Percentiles rank a stretch among this genome's conserved stretches.
phyloP scores from a whole-genome alignment of 2,113 vertebrate genomes.

The Meleagris gallopavo region DNA sequence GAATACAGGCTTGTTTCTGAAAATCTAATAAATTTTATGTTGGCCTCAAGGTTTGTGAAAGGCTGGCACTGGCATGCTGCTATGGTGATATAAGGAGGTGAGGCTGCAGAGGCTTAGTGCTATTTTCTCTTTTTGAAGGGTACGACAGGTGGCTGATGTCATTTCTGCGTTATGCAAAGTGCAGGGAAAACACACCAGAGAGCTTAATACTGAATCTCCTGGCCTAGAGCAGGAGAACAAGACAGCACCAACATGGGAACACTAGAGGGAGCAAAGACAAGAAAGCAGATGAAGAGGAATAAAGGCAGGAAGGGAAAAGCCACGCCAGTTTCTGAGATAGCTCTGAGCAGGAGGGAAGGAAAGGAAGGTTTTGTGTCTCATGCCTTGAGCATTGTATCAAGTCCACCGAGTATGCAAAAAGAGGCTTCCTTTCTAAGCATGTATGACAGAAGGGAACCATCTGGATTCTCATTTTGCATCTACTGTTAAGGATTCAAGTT shows the following conservation, averaged over 20 bases:
- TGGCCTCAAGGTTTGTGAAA: background rate
- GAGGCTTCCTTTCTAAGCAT: background rate
- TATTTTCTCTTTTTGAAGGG: background rate
- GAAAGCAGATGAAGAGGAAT: background rate
- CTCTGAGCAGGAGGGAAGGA: background rate
- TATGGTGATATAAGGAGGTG: fast-evolving
- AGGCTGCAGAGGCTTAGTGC: background rate
- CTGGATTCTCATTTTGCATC: background rate
- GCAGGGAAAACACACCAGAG: fast-evolving
- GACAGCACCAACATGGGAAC: background rate
- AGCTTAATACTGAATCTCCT: background rate
- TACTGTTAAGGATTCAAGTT: background rate
- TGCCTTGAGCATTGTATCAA: background rate
- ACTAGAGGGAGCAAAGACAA: slow-evolving; percentile 18
- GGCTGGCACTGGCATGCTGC: background rate
- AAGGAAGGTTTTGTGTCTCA: background rate
- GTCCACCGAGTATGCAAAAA: background rate
- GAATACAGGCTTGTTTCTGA: background rate
- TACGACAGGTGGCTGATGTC: background rate
- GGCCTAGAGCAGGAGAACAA: background rate
- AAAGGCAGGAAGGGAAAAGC: background rate
- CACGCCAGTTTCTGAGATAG: background rate
- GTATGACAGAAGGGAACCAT: background rate
- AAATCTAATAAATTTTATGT: background rate
- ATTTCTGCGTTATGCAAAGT: fast-evolving